These are phyloP conservation scores for Dasysyrphus tricinctus DNA, from an alignment of 2,888 invertebrate species.

Conservation along the genomic window DNA sequence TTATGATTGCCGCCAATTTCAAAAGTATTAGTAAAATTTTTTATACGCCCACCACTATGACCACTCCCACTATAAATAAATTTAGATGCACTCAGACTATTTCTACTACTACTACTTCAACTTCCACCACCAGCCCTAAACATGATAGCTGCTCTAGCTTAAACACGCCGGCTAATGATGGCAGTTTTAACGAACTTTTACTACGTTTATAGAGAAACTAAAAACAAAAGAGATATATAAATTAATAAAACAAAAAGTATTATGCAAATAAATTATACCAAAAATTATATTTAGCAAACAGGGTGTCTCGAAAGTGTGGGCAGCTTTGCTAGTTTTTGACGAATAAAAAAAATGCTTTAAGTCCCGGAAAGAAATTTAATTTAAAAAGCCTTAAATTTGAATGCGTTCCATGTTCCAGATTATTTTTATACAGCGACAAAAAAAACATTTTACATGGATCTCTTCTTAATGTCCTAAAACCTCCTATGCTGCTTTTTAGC, in stretches of 20 bases:
- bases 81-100: slow-evolving; percentile 70
- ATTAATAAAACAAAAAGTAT: slow-evolving; percentile 51
- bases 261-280: slow-evolving; percentile 47
- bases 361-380: slow-evolving; percentile 17
- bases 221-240: slow-evolving; percentile 26
- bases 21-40: slow-evolving; percentile 72
- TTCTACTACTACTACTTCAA: slow-evolving; percentile 50
- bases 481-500: slow-evolving; percentile 46
- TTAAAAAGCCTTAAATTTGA: slow-evolving; percentile 35
- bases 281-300: slow-evolving; percentile 49
- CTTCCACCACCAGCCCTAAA: slow-evolving; percentile 50
- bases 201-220: slow-evolving; percentile 70
- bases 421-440: slow-evolving; percentile 50
- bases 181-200: slow-evolving; percentile 71
- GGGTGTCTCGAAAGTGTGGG: slow-evolving; percentile 67
- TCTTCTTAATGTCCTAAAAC: slow-evolving; percentile 11
- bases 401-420: slow-evolving; percentile 39
- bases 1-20: slow-evolving; percentile 75
- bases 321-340: slow-evolving; percentile 36
- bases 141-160: slow-evolving; percentile 60
- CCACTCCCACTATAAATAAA: slow-evolving; percentile 66
- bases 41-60: slow-evolving; percentile 74
- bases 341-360: slow-evolving; percentile 22
- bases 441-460: slow-evolving; percentile 14
- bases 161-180: slow-evolving; percentile 57